Evolutionary conservation across 2,888 invertebrate species (phyloP).

Genomic region (Lypha dubia): DNA sequence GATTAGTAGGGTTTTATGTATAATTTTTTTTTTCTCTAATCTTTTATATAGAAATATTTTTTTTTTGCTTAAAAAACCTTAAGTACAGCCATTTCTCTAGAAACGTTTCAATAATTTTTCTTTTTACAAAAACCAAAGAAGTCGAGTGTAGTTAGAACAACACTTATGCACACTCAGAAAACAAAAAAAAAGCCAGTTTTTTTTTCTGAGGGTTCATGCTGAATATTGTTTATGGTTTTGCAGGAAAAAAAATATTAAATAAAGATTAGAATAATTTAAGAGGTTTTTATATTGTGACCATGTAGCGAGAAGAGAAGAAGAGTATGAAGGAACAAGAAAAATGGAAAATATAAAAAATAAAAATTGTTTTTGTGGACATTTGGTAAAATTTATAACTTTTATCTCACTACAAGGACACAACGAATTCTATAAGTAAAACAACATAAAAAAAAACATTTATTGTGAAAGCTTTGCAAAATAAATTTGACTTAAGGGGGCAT

Average conservation of each 20-base stretch:
- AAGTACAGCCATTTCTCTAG: constrained; percentile 27
- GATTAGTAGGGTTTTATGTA: constrained; percentile 25
- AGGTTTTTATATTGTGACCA: constrained; percentile 46
- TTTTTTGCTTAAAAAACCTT: too few species aligned
- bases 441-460: constrained; percentile 3
- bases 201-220: constrained; percentile 64
- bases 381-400: constrained; percentile 31
- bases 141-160: constrained; percentile 1
- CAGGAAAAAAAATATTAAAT: constrained; percentile 8
- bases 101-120: constrained; percentile 13
- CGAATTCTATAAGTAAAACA: constrained; percentile 16
- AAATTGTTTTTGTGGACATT: constrained; percentile 42
- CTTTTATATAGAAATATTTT: constrained; percentile 34
- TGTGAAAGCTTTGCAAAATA: background rate
- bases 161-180: background rate
- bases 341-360: too few species aligned
- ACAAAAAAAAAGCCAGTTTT: too few species aligned
- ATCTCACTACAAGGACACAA: constrained; percentile 23
- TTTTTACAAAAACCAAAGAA: background rate
- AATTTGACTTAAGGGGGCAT: background rate
- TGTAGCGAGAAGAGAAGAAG: constrained; percentile 16
- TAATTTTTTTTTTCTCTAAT: constrained; percentile 19
- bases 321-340: background rate
- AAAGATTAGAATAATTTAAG: constrained; percentile 61
- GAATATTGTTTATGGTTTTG: constrained; percentile 62